Percentiles rank a stretch among this genome's conserved stretches.
phyloP scores from a whole-genome alignment of 2,888 invertebrate genomes.

The Euphydryas editha region DNA sequence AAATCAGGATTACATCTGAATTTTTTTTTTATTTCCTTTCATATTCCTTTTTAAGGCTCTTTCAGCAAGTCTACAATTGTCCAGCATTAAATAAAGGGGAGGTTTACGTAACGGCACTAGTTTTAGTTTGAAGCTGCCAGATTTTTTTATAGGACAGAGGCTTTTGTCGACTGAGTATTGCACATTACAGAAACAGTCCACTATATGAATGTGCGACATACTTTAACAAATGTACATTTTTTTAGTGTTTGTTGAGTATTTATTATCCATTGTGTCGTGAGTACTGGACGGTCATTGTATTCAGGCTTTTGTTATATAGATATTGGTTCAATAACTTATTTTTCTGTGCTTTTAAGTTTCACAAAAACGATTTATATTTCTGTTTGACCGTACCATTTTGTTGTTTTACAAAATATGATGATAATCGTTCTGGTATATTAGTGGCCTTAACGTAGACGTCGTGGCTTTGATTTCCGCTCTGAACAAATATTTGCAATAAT shows the following conservation, averaged over 20 bases:
- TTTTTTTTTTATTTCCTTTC: not conserved
- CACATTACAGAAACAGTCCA: constrained; percentile 23
- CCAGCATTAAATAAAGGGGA: constrained; percentile 5
- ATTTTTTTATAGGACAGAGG: constrained; percentile 32
- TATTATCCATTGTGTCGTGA: constrained; percentile 57
- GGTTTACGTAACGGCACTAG: constrained; percentile 10
- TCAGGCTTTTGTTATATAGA: constrained; percentile 61
- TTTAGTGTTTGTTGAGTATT: constrained; percentile 39
- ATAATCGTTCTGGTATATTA: not conserved
- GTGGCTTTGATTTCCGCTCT: no score
- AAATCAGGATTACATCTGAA: constrained; percentile 31
- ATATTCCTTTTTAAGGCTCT: not conserved
- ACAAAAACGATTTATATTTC: constrained; percentile 6
- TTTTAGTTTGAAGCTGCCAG: constrained; percentile 35
- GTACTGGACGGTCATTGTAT: constrained; percentile 56
- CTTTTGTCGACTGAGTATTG: constrained; percentile 29
- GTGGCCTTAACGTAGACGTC: no score
- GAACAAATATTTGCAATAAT: no score
- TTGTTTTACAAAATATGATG: not conserved
- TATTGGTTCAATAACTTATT: constrained; percentile 73
- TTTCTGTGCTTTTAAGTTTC: constrained; percentile 15
- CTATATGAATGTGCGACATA: constrained; percentile 28
- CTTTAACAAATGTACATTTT: constrained; percentile 30
- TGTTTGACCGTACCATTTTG: not conserved
- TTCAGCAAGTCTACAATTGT: constrained; percentile 1